These are phyloP conservation scores for Agelastica alni DNA, from an alignment of 2,888 invertebrate species.

Conservation along the genomic window DNA sequence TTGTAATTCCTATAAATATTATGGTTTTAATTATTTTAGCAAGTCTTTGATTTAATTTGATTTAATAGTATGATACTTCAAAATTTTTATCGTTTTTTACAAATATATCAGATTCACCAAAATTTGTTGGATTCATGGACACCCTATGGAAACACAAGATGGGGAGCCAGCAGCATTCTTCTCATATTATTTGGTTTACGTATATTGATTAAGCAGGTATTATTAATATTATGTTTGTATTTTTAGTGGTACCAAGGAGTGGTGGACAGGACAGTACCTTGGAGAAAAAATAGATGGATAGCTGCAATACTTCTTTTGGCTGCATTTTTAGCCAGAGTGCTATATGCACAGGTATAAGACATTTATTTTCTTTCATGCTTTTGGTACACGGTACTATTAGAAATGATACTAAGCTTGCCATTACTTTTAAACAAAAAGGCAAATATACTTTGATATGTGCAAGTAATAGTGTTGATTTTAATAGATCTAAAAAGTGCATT, in stretches of 20 bases:
- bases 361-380: slow-evolving; percentile 30
- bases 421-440: no score
- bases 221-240: slow-evolving; percentile 47
- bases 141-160: slow-evolving; percentile 78
- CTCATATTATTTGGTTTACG: slow-evolving; percentile 77
- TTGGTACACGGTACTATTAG: slow-evolving; percentile 9
- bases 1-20: no score
- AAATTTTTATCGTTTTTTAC: slow-evolving; percentile 6
- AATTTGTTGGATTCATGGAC: slow-evolving; percentile 85
- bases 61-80: background rate
- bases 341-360: slow-evolving; percentile 56
- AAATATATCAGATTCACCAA: slow-evolving; percentile 74
- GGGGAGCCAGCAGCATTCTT: slow-evolving; percentile 74
- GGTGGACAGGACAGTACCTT: slow-evolving; percentile 59
- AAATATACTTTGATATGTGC: no score
- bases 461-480: no score
- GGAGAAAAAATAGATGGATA: slow-evolving; percentile 56
- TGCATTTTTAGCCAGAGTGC: slow-evolving; percentile 56
- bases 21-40: no score
- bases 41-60: no score
- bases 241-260: slow-evolving; percentile 59
- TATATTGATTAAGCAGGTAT: slow-evolving; percentile 81
- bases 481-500: no score
- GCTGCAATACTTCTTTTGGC: slow-evolving; percentile 53
- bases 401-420: background rate